Evolutionary conservation across 2,113 vertebrate genomes (phyloP).

Genomic region (Ptilorrhoa leucosticta): DNA sequence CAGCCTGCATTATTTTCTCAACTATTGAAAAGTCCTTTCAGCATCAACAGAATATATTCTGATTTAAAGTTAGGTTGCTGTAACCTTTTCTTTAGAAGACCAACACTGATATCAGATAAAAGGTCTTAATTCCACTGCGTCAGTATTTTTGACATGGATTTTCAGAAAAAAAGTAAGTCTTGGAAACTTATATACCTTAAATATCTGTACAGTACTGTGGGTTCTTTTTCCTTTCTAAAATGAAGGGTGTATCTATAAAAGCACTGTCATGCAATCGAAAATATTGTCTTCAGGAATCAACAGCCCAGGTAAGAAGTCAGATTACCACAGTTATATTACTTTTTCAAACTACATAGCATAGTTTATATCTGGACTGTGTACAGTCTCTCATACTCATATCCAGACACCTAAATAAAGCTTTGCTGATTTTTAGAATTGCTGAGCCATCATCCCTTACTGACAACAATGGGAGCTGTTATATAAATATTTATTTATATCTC

Average conservation of each 20-base stretch:
- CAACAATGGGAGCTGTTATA: background rate
- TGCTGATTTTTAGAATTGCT: conserved; percentile 10
- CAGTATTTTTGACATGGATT: background rate
- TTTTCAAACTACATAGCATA: background rate
- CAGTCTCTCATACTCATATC: background rate
- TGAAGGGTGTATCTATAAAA: background rate
- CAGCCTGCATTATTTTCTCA: background rate
- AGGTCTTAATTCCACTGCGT: background rate
- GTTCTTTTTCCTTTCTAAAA: background rate
- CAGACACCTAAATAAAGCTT: background rate
- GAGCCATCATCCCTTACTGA: background rate
- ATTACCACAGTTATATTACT: background rate
- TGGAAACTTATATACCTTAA: background rate
- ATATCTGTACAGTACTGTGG: background rate
- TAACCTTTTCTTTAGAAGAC: background rate
- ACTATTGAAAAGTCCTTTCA: background rate
- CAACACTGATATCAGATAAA: background rate
- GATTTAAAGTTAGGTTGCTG: background rate
- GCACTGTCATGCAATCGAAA: background rate
- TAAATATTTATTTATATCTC: conserved; percentile 40
- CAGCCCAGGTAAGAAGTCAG: background rate
- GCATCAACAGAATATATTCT: background rate
- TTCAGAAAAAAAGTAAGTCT: background rate
- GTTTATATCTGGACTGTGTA: background rate
- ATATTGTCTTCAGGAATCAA: background rate